Evolutionary conservation across 2,888 invertebrate species (phyloP), one percentile per base, ranked within the genome.

Genomic region (Drosophila suboccidentalis): DNA sequence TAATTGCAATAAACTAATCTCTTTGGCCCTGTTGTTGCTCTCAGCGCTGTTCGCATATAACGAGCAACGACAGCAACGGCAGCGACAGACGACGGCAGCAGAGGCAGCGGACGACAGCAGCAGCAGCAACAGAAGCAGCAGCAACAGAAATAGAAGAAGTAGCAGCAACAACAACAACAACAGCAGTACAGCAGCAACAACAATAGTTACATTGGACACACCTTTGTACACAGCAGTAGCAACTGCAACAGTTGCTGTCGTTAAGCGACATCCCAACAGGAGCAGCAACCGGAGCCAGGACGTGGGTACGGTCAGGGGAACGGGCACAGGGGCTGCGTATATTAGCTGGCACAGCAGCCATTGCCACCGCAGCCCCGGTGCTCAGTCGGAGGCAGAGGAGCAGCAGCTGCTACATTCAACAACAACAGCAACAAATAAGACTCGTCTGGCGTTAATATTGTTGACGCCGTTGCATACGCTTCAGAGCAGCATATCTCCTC

Each of bases 1-100:
- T 91, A 90, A 90, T 91, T 90, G 91, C 91, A 89, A 87, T 87
- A 84, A 82, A 74, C 71, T 86, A 76, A 74, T 80, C 73, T 76
- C 80, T 72, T 81, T 89, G 79, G 79, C 81, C 78, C 78, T 91
- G 84, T 79, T 88, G 81, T 84, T 88, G 76, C 73, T 87, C 75
- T 77, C 88, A 76, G 71, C 75, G 83, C 81, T 90, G 80, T 83
- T 84, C 69, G 81, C 83, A 70, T 69, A 72, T 62, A 73, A 75
- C 71, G 78, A 71, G 66, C 69, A 71, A 64, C 70, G 68, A 71
- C 75, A 69, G 54, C 67, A 62, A 51, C 15, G 29, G 71, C 61
- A 59, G 62, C 50, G 43, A 54, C 50, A 29, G 57, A 49, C 46
- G 55, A 54, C 60, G 41, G 65, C 63, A 67, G 65, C 62, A 61